Percentiles rank a stretch among this genome's conserved stretches.
Conservation (phyloP, 2,797 vertebrate species). For the Pristis pectinata region DNA sequence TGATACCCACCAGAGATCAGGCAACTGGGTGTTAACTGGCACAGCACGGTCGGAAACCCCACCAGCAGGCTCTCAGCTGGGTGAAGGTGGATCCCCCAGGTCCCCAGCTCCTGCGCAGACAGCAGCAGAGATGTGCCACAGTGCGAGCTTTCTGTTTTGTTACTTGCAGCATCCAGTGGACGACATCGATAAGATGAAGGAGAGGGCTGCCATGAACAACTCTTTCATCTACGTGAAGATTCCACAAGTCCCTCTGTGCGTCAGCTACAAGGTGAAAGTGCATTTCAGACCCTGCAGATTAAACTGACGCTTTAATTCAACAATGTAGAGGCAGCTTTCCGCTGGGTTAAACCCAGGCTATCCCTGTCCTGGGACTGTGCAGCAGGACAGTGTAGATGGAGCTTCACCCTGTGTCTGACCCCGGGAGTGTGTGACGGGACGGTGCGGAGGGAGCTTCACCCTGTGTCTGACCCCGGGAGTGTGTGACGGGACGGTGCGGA, state of each 20-base stretch:
- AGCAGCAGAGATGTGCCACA: background rate
- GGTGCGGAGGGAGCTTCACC: no score
- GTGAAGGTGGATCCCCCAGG: background rate
- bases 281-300: no score
- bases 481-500: no score
- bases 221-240: conserved; percentile 99
- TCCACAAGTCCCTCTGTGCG: conserved; percentile 93
- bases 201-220: conserved; percentile 97
- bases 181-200: conserved; percentile 99
- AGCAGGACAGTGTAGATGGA: background rate
- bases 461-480: no score
- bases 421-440: no score
- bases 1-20: background rate
- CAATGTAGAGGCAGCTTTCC: no score
- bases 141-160: background rate
- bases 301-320: no score
- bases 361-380: background rate
- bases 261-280: conserved; percentile 88
- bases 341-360: background rate
- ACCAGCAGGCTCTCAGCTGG: background rate
- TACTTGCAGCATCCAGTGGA: conserved; percentile 82
- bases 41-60: background rate
- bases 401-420: no score
- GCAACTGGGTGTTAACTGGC: no score
- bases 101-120: background rate